Base-by-base conservation (phyloP, 1,140 invertebrate species). In the Chironomus tepperi region DNA sequence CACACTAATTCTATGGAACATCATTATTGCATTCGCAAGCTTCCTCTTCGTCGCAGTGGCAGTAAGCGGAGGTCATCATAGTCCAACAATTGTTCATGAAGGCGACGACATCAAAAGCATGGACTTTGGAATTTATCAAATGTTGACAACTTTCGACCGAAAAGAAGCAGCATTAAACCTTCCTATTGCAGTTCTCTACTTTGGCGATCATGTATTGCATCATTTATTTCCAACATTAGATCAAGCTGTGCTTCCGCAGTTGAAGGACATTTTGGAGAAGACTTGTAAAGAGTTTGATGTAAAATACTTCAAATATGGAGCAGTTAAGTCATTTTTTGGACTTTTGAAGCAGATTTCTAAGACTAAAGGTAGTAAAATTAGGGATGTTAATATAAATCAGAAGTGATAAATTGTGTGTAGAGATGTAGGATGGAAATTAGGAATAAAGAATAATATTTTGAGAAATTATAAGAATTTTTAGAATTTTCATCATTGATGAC, bases 181-280 rank as follows among this genome's bases (percentile, higher is more conserved):
- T 64, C 43, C 70, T 57, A 75, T 77, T 42, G 73, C 65, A 72
- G 43, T 19, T 67, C 75, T 75, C 24, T 67, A 70, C 7, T 67
- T 34, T 34, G 24, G 24, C 1, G 47, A 73, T 47, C 93, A 95
- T 80, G 83, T 84, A 0, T 82, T 94, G 0, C 93, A 95, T 79
- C 93, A 95, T 84, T 82, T 95, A 1, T 88, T 95, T 76, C 93
- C 93, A 0, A 92, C 91, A 0, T 78, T 95, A 15, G 93, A 94
- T 79, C 92, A 94, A 77, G 87, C 86, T 0, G 86, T 89, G 73
- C 81, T 95, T 19, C 83, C 85, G 2, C 81, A 87, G n/a, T 83
- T 93, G 10, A 85, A 89, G 77, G 87, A 88, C 0, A 81, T 88
- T 12, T 87, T 93, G 34, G 77, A 88, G 15, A 79, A 92, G 77